Evolutionary conservation across 1,140 invertebrate genomes (phyloP).

Genomic region (Aphelenchoides besseyi): DNA sequence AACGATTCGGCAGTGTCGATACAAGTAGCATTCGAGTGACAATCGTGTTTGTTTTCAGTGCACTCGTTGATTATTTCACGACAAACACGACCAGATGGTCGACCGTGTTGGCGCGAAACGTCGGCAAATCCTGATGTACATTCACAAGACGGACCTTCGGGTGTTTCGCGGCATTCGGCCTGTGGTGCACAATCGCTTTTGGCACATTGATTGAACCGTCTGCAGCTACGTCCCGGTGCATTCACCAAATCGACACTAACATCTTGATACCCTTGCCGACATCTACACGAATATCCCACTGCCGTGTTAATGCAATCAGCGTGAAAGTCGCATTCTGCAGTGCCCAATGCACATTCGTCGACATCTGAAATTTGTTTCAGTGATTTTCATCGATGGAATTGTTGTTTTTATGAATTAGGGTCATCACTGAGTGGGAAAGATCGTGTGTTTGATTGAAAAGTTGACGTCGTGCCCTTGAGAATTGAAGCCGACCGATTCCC

Average conservation of each 20-base stretch:
- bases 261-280: constrained; percentile 62
- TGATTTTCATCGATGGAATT: constrained; percentile 2
- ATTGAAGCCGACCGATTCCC: not conserved
- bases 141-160: constrained; percentile 53
- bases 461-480: too few relatives aligned
- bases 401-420: not conserved
- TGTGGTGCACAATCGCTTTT: constrained; percentile 58
- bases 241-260: constrained; percentile 50
- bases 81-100: constrained; percentile 55
- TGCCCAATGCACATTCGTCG: constrained; percentile 58
- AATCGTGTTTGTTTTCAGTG: constrained; percentile 55
- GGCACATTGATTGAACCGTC: constrained; percentile 40
- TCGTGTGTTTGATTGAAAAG: too few relatives aligned
- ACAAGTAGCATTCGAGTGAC: constrained; percentile 62
- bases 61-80: constrained; percentile 57
- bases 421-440: not conserved
- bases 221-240: constrained; percentile 53
- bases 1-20: constrained; percentile 63
- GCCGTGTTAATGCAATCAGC: constrained; percentile 63
- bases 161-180: constrained; percentile 57
- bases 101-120: constrained; percentile 57
- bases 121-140: constrained; percentile 51
- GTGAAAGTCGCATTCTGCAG: constrained; percentile 62
- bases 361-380: constrained; percentile 46
- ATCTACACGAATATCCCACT: constrained; percentile 62